Percentiles rank a stretch among this genome's conserved stretches.
Conservation (phyloP, 2,113 vertebrate species). For the Ia io region DNA sequence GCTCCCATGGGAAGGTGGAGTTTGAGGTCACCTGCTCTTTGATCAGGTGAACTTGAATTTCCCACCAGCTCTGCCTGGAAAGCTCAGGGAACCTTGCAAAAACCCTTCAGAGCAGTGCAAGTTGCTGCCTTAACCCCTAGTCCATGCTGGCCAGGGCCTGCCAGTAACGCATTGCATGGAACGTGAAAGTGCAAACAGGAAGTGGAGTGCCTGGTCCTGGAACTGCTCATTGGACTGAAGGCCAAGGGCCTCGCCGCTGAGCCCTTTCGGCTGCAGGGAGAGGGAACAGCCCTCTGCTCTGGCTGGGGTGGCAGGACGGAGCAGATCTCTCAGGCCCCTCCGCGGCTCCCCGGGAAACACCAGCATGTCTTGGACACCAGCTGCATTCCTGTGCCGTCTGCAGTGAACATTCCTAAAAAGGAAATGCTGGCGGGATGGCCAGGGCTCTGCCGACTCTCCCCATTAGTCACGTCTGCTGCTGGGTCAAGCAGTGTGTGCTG, state of each 20-base stretch:
- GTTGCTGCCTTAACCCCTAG: not conserved
- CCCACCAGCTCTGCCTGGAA: not conserved
- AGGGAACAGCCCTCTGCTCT: not conserved
- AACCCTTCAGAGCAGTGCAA: not conserved
- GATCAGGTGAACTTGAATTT: not conserved
- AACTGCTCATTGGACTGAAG: not conserved
- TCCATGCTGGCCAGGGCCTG: not conserved
- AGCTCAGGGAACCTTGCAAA: not conserved
- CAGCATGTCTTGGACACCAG: not conserved
- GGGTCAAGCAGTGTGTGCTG: not conserved
- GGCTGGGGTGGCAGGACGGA: not conserved
- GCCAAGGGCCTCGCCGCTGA: not conserved
- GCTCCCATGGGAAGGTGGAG: not conserved
- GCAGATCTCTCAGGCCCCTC: not conserved
- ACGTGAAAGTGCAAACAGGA: not conserved
- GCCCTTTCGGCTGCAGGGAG: not conserved
- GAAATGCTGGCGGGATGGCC: not conserved
- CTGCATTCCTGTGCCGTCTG: not conserved
- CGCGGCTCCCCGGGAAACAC: not conserved
- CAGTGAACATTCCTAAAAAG: not conserved
- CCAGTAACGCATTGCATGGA: not conserved
- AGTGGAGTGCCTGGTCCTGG: not conserved
- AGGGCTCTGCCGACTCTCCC: not conserved
- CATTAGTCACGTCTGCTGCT: not conserved
- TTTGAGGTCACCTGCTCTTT: not conserved